Base-by-base conservation (phyloP, 2,113 vertebrate species). In the Coryphaenoides rupestris region DNA sequence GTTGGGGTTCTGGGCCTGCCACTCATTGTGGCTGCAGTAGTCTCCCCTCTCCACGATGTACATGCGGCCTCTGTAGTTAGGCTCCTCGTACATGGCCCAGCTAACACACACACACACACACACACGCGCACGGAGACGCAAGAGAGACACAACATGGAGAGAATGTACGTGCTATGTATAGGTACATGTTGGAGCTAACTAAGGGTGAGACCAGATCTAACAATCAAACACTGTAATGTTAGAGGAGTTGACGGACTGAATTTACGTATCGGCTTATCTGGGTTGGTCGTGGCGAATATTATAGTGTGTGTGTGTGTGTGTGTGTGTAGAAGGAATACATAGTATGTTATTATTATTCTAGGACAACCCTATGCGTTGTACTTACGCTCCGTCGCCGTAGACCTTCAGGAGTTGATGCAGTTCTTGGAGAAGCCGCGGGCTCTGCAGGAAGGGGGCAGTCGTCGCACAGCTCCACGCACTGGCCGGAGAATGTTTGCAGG, bases 61-160 rank as follows among this genome's bases (percentile, higher is more conserved):
- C 95, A 95, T 95, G 47, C 92, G 93, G 15, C 95, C 94, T 0
- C 88, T 91, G 88, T 94, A 97, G 89, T 92, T 96, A 16, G 95
- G 94, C 86, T 98, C 95, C 84, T 96, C 93, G 0, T 97, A 95
- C 80, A 98, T 91, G 85, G 95, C 94, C 95, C 95, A 95, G 86
- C 95, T 96, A 75, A 75, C 28, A 55, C 53, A 73, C 7, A 47
- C 52, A 67, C 0, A 5, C 65, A 60, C 1, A 19, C 3, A 65
- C 15, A 49, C 47, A 63, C 0, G 60, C 15, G 1, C 21, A 52
- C 17, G 4, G 12, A 26, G 3, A 26, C 24, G 6, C 24, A 26
- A 3, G 24, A 6, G 24, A 40, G 33, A 40, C 33, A 40, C 9
- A 12, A 40, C 9, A 40, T 40, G 33, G 33, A 40, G 33, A 40